These are phyloP conservation scores for Agrotis ipsilon DNA, from an alignment of 2,888 invertebrate species.

Conservation along the genomic window DNA sequence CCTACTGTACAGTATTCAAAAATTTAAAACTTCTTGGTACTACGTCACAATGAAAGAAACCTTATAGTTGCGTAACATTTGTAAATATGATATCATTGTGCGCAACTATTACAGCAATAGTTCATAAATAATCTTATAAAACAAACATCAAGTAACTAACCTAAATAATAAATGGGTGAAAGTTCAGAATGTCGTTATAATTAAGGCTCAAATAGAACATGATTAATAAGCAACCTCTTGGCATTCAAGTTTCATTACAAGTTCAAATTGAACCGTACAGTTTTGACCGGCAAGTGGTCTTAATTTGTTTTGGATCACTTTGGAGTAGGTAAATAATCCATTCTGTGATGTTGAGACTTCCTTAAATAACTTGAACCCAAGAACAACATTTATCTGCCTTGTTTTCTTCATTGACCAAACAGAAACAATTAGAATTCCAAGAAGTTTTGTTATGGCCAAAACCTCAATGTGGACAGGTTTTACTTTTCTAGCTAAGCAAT, in stretches of 20 bases:
- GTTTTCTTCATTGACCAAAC: constrained; percentile 14
- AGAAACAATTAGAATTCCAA: constrained; percentile 11
- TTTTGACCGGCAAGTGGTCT: constrained; percentile 41
- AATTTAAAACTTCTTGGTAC: background rate
- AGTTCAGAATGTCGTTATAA: constrained; percentile 50
- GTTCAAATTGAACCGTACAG: constrained; percentile 31
- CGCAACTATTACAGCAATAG: constrained; percentile 3
- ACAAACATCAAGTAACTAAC: constrained; percentile 18
- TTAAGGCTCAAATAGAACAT: constrained; percentile 37
- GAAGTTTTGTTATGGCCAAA: background rate
- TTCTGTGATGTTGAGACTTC: constrained; percentile 15
- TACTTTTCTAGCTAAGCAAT: constrained; percentile 21
- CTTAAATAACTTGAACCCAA: constrained; percentile 18
- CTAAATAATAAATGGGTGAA: constrained; percentile 36
- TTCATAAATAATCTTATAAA: constrained; percentile 24
- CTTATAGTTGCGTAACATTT: background rate
- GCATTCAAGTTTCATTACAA: constrained; percentile 40
- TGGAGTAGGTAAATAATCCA: constrained; percentile 16
- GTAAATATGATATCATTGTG: background rate
- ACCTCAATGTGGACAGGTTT: constrained; percentile 28
- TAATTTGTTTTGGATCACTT: constrained; percentile 36
- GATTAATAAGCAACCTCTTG: constrained; percentile 46
- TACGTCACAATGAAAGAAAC: background rate
- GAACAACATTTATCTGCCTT: background rate
- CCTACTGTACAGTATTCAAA: background rate